A percentile compares a stretch with the other conserved stretches of the same genome.
Conservation (phyloP, 2,113 vertebrate genomes). For the Bufo bufo region DNA sequence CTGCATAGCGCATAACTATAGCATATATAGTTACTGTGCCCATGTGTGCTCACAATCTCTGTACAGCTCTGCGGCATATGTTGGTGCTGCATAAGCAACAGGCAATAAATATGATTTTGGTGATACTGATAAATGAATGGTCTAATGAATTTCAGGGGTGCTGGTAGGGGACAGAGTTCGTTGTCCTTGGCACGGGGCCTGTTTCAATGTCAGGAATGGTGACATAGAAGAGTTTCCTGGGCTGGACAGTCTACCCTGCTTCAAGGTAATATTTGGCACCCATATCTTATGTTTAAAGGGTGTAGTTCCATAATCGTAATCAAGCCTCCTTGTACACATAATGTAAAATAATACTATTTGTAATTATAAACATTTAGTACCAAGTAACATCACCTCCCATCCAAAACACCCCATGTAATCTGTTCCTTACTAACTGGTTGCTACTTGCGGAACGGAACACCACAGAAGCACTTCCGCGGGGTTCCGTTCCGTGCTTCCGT, state of each 20-base stretch:
- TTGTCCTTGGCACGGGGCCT: slow-evolving; percentile 86
- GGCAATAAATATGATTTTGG: not conserved
- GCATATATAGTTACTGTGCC: not conserved
- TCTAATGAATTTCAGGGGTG: slow-evolving; percentile 68
- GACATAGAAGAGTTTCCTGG: slow-evolving; percentile 89
- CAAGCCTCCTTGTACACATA: too few species aligned
- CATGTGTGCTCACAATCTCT: not conserved
- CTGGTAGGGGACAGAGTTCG: slow-evolving; percentile 77
- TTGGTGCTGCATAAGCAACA: not conserved
- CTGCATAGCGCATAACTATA: too few species aligned
- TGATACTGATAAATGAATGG: not conserved
- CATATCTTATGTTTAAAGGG: too few species aligned
- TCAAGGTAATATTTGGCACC: slow-evolving; percentile 62
- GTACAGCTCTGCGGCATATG: not conserved
- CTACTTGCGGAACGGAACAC: too few species aligned
- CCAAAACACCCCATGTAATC: too few species aligned
- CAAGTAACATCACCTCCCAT: too few species aligned
- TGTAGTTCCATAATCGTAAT: too few species aligned
- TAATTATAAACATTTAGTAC: too few species aligned
- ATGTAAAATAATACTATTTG: too few species aligned
- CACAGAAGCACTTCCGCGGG: too few species aligned
- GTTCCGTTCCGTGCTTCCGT: too few species aligned
- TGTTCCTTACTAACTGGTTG: too few species aligned
- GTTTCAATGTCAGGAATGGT: slow-evolving; percentile 82
- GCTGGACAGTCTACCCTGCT: slow-evolving; percentile 77